Base-by-base conservation (phyloP, 2,113 vertebrate species). In the Greenwoodochromis staneri region DNA sequence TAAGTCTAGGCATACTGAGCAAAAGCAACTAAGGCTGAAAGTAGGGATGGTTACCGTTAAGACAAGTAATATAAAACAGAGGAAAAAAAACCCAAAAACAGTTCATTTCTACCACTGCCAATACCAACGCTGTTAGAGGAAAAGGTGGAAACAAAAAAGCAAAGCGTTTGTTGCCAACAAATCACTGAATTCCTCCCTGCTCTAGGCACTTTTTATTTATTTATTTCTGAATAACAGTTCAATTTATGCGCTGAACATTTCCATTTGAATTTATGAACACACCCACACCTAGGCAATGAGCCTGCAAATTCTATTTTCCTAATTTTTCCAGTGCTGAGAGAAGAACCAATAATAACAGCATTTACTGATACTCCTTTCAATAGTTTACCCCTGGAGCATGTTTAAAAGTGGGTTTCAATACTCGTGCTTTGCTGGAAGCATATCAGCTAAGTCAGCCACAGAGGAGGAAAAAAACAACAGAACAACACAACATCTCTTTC, bases 1-100 rank as follows among this genome's bases (percentile, higher is more conserved):
- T 88, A 85, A 90, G 89, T 89, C 63, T 51, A 11, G 42, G 36
- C 82, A 59, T 88, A 54, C 86, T 84, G 81, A 73, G 51, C 59
- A 21, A 27, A 84, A 80, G 78, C 6, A 14, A 51, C 85, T 85
- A 59, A 29, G 80, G 80, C 88, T 85, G 85, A 45, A 90, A 82
- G 57, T 9, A 51, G 27, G 45, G 27, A 51, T 78, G 69, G 73
- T 49, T 78, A 31, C 42, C 4, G 16, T 78, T 47, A 78, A 49
- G 27, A 78, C 71, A 29, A 8, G 0, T 45, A 47, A 47, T 29
- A 47, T 19, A 31, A 76, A 47, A 47, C 9, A 29, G 2, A 19
- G 2, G 2, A 4, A 16, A 5, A n/a, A n/a, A 5, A 0, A 1
- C 2, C 4, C 3, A 7, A 6, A 34, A 36, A 66, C 6, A 27